Conservation (phyloP, 2,113 vertebrate genomes). For the Calypte anna region DNA sequence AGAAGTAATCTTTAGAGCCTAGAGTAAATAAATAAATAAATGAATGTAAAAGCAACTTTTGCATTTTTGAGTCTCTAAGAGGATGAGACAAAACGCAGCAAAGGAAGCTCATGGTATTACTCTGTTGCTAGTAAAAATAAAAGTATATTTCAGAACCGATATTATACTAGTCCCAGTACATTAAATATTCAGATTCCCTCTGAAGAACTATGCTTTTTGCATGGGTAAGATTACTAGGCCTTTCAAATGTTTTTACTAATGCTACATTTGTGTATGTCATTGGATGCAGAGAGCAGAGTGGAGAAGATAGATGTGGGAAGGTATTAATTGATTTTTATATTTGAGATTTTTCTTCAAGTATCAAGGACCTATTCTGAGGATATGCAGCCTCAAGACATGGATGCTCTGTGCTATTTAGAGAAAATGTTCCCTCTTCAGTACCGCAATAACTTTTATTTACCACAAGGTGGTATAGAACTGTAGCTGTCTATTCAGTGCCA, state of each 20-base stretch:
- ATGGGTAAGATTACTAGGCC: background rate
- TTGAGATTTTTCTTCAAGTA: background rate
- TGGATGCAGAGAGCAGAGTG: background rate
- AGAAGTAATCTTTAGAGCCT: background rate
- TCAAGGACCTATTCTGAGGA: background rate
- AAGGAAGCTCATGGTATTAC: background rate
- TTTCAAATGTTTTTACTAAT: background rate
- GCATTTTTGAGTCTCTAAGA: background rate
- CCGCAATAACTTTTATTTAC: background rate
- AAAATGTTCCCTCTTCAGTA: background rate
- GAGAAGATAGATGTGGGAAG: background rate
- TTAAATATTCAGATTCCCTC: background rate
- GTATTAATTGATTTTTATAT: background rate
- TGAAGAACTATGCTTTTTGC: background rate
- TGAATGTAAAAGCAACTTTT: background rate
- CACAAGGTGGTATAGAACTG: conserved; percentile 16
- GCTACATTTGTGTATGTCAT: background rate
- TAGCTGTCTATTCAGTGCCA: background rate
- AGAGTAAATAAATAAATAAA: background rate
- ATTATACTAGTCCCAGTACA: background rate
- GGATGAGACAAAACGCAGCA: background rate
- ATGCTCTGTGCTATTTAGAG: background rate
- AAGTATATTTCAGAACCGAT: background rate
- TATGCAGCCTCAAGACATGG: background rate
- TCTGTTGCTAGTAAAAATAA: background rate